phyloP scores from a whole-genome alignment of 1,140 invertebrate genomes.

The Heliconius eleuchia region DNA sequence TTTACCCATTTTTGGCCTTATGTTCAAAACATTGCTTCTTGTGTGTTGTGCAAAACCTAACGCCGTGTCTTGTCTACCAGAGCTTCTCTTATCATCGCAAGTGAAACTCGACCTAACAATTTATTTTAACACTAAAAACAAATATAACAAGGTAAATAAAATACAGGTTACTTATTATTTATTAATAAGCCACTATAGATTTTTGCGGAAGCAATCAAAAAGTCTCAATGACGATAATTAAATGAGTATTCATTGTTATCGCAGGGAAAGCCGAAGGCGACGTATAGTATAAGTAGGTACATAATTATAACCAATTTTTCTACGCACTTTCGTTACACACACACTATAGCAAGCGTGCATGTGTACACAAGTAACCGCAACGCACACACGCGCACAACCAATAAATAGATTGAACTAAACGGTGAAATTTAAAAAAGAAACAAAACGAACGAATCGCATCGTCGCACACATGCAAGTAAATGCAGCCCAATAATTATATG shows the following conservation, averaged over 20 bases:
- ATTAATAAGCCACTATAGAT: conserved; percentile 9
- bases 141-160: neutral
- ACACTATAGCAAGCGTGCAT: conserved; percentile 35
- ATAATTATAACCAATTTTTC: conserved; percentile 78
- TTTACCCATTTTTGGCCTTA: too few species aligned
- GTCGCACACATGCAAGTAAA: conserved; percentile 65
- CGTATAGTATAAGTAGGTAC: conserved; percentile 53
- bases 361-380: conserved; percentile 53
- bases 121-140: neutral
- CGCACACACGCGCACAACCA: conserved; percentile 70
- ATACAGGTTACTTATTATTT: neutral
- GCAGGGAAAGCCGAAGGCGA: conserved; percentile 34
- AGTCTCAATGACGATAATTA: conserved; percentile 24
- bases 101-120: neutral
- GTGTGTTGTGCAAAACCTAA: too few species aligned
- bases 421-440: conserved; percentile 82
- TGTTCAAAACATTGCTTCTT: too few species aligned
- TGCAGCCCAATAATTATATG: conserved; percentile 76
- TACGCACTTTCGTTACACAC: conserved; percentile 75
- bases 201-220: conserved; percentile 7
- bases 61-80: too few species aligned
- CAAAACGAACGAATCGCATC: conserved; percentile 75
- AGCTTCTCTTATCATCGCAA: too few species aligned
- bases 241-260: conserved; percentile 31
- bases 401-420: conserved; percentile 82